Evolutionary conservation across 2,888 invertebrate genomes (phyloP).

Genomic region (Caenorhabditis macrosperma): DNA sequence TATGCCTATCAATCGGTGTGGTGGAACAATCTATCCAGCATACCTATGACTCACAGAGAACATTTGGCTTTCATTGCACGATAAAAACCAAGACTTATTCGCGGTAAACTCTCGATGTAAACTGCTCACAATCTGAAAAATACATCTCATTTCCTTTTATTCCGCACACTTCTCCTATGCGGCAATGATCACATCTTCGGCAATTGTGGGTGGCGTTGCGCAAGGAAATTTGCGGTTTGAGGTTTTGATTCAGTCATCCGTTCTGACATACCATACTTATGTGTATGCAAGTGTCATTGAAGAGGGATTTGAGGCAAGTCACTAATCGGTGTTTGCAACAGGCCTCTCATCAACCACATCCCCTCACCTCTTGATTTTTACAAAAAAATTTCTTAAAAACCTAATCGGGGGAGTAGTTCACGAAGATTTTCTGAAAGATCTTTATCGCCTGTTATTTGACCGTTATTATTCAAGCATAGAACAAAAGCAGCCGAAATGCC

Average conservation of each 20-base stretch:
- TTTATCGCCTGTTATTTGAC: neutral
- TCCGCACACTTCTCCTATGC: neutral
- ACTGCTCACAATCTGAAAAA: conserved; percentile 24
- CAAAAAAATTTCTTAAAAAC: too few relatives aligned
- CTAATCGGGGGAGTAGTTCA: too few relatives aligned
- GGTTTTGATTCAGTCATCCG: conserved; percentile 21
- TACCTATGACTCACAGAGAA: too few relatives aligned
- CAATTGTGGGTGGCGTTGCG: conserved; percentile 7
- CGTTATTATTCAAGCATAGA: neutral
- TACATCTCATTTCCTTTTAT: neutral
- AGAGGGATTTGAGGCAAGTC: conserved; percentile 17
- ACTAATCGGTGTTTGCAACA: conserved; percentile 7
- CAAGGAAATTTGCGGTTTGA: conserved; percentile 19
- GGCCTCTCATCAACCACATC: too few relatives aligned
- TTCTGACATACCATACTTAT: conserved; percentile 2
- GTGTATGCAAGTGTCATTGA: conserved; percentile 21
- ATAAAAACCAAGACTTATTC: too few relatives aligned
- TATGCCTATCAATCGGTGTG: conserved; percentile 24
- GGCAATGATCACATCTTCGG: neutral
- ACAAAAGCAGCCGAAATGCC: neutral
- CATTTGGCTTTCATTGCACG: too few relatives aligned
- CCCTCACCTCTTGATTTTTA: too few relatives aligned
- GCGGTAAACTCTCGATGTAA: too few relatives aligned
- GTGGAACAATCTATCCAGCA: too few relatives aligned
- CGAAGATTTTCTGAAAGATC: too few relatives aligned